Evolutionary conservation across 2,797 vertebrate genomes (phyloP).

Genomic region (Podarcis lilfordi): DNA sequence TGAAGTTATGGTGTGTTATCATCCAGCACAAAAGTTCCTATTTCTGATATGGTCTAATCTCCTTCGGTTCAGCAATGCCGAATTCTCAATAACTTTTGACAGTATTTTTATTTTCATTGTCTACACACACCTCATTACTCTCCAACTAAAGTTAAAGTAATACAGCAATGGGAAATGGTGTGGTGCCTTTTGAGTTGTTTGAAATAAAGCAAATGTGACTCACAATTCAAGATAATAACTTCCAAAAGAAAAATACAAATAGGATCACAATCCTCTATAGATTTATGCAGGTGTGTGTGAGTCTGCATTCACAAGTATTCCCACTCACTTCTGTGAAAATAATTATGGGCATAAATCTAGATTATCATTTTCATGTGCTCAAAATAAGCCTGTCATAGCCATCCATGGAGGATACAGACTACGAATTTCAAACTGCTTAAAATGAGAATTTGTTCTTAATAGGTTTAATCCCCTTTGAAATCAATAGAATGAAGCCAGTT

Average conservation of each 20-base stretch:
- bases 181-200: background rate
- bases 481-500: background rate
- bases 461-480: background rate
- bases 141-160: constrained; percentile 11
- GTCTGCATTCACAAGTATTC: background rate
- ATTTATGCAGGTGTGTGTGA: background rate
- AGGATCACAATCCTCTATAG: background rate
- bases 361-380: background rate
- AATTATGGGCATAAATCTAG: background rate
- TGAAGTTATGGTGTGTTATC: constrained; percentile 6
- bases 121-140: background rate
- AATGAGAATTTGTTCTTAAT: background rate
- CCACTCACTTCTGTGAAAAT: background rate
- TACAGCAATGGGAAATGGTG: background rate
- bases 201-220: constrained; percentile 2
- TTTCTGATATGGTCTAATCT: background rate
- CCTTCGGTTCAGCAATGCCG: background rate
- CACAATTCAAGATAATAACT: constrained; percentile 9
- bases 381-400: background rate
- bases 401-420: background rate
- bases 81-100: constrained; percentile 17
- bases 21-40: background rate
- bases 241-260: background rate
- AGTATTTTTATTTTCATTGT: background rate
- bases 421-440: background rate